Base-by-base conservation (phyloP, 2,113 vertebrate genomes). In the Protomyctophum bolini region DNA sequence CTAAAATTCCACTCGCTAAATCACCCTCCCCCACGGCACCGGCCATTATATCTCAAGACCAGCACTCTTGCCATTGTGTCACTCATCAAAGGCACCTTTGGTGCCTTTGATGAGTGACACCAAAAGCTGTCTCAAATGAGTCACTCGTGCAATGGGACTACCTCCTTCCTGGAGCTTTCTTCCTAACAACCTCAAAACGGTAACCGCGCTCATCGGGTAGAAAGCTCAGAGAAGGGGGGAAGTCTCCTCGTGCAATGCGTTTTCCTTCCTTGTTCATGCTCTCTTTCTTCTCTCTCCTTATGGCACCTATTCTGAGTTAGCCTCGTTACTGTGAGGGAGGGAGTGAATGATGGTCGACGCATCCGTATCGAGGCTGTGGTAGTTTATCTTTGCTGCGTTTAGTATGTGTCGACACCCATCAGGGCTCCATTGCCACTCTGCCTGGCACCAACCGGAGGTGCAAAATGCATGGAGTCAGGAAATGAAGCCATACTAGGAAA, bases 1-100 rank as follows among this genome's bases (percentile, higher is more conserved):
- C 51, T 72, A 77, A 79, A 62, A 83, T 69, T 51, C 79, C 79
- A 83, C 83, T 86, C 85, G 33, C 82, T 69, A 89, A 87, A 89
- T 87, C 86, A 77, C 83, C 66, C 76, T 86, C 73, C 69, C 9
- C 70, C 55, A 73, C 78, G 76, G 82, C 81, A 88, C 77, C 82
- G 79, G 82, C 83, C 86, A 87, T 91, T 89, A 89, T 71, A 82
- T 83, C 62, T 33, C 76, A 57, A 28, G 81, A 65, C 62, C 7
- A 66, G 78, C 59, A 62, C 79, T 82, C 70, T 1, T 55, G 82
- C 80, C 84, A 86, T 85, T 82, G 82, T 84, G n/a, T n/a, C n/a
- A n/a, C n/a, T n/a, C n/a, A n/a, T n/a, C n/a, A n/a, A n/a, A n/a
- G n/a, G n/a, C n/a, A n/a, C n/a, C 70, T 70, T 21, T 68, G 57